Conservation (phyloP, 2,113 vertebrate species). For the Dicaeum eximium region DNA sequence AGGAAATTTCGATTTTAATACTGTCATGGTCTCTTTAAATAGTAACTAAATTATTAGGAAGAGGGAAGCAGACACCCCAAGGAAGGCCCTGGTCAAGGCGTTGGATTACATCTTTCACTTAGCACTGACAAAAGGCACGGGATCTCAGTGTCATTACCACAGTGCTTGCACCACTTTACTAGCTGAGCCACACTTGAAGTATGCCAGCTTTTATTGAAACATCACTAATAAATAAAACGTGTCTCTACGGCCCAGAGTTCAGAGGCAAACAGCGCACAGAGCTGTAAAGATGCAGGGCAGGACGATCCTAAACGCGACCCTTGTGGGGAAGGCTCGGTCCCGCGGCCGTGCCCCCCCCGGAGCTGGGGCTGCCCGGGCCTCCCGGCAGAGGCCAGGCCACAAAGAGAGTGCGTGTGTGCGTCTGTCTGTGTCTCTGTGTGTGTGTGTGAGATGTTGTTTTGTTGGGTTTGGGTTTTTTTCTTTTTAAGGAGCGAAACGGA, state of each 20-base stretch:
- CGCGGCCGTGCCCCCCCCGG: neutral
- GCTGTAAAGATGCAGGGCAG: rapidly evolving
- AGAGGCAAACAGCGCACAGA: rapidly evolving
- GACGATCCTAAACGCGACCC: rapidly evolving
- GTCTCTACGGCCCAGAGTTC: rapidly evolving
- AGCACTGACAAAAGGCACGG: neutral
- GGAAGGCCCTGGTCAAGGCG: neutral
- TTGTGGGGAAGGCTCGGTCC: neutral
- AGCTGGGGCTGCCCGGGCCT: neutral
- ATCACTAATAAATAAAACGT: rapidly evolving
- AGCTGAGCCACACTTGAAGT: neutral
- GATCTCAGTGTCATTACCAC: neutral
- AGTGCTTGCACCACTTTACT: neutral
- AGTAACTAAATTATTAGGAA: neutral
- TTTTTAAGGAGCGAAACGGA: neutral
- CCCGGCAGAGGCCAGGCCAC: neutral
- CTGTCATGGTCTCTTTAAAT: neutral
- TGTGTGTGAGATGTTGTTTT: neutral
- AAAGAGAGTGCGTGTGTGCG: neutral
- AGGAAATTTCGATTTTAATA: neutral
- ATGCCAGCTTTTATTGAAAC: neutral
- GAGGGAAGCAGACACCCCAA: neutral
- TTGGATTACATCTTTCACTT: neutral
- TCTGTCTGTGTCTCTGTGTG: too few relatives aligned
- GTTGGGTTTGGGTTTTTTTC: neutral